Percentiles rank a stretch among this genome's conserved stretches.
Conservation (phyloP, 2,797 vertebrate genomes). For the Syncerus caffer region DNA sequence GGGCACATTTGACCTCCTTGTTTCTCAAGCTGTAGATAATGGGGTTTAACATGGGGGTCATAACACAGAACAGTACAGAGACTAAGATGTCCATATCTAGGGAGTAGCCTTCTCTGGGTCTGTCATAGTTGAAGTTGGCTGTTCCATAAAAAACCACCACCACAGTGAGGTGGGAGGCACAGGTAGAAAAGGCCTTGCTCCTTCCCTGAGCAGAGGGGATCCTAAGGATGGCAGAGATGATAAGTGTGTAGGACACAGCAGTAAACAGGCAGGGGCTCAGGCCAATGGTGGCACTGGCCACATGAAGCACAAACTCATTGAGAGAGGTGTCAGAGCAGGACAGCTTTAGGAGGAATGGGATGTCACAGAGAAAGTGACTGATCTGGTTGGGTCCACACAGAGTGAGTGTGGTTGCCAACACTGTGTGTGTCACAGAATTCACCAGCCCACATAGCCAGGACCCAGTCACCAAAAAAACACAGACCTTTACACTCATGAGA, state of each 20-base stretch:
- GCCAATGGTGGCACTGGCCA: background rate
- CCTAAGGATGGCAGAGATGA: constrained; percentile 23
- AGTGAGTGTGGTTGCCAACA: background rate
- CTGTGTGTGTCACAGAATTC: background rate
- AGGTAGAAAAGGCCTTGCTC: constrained; percentile 44
- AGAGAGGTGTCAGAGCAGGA: constrained; percentile 59
- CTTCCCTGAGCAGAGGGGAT: constrained; percentile 31
- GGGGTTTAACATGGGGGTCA: constrained; percentile 66
- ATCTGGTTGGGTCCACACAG: constrained; percentile 54
- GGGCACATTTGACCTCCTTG: constrained; percentile 38
- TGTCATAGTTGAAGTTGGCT: constrained; percentile 61
- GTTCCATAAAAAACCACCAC: constrained; percentile 45
- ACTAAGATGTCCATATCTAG: constrained; percentile 38
- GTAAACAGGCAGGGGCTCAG: constrained; percentile 58
- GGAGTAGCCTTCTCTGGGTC: background rate
- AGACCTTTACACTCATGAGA: constrained; percentile 21
- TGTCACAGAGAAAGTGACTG: constrained; percentile 63
- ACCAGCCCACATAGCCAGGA: constrained; percentile 25
- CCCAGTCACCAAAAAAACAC: constrained; percentile 4
- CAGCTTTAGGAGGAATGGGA: constrained; percentile 41
- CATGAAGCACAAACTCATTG: constrained; percentile 43
- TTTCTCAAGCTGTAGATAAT: constrained; percentile 50
- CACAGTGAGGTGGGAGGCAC: constrained; percentile 44
- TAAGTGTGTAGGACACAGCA: constrained; percentile 40
- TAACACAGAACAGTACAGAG: constrained; percentile 59